phyloP scores from a whole-genome alignment of 2,888 invertebrate genomes.

The Drosophila lutescens region DNA sequence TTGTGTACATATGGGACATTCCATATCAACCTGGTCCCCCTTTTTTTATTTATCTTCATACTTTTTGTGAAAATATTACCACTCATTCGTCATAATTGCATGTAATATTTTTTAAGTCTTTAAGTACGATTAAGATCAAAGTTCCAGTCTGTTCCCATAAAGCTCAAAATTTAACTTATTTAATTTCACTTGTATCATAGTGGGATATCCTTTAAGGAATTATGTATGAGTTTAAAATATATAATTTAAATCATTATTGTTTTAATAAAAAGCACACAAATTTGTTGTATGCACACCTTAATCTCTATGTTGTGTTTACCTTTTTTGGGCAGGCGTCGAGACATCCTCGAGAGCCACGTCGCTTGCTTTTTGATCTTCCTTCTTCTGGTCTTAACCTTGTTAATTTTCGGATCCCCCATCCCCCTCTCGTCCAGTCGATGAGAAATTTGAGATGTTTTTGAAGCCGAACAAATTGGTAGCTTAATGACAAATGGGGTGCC shows the following conservation, averaged over 20 bases:
- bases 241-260: background rate
- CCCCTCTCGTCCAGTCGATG: conserved; percentile 1
- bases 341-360: conserved; percentile 28
- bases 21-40: background rate
- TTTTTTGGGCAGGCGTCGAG: background rate
- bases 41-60: too few species aligned
- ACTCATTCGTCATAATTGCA: too few species aligned
- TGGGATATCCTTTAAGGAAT: too few species aligned
- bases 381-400: conserved; percentile 15
- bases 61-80: too few species aligned
- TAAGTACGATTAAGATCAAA: too few species aligned
- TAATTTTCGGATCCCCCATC: conserved; percentile 13
- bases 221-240: background rate
- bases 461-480: conserved; percentile 56
- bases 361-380: conserved; percentile 20
- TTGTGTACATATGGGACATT: background rate
- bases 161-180: too few species aligned
- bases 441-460: conserved; percentile 50
- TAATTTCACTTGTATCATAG: too few species aligned
- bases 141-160: too few species aligned
- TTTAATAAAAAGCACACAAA: too few species aligned
- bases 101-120: too few species aligned
- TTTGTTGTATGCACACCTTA: background rate
- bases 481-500: conserved; percentile 75
- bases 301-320: background rate